Evolutionary conservation across 1,140 invertebrate species (phyloP), one percentile per base, ranked within the genome.

Genomic region (Heliconius congener): DNA sequence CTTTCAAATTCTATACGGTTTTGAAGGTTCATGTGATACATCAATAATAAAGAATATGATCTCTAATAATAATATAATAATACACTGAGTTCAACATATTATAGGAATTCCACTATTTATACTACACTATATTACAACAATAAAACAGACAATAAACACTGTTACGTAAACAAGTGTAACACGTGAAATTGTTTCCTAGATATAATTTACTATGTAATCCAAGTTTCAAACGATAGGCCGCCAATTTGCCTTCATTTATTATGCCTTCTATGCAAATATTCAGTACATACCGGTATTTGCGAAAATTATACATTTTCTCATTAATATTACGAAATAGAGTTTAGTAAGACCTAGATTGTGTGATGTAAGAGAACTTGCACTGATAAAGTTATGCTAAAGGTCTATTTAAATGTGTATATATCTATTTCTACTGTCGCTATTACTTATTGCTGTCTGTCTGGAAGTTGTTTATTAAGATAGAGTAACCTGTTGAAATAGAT

Each of bases 121-220:
- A n/a, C n/a, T 57, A 57, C n/a, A 57, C 8, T 57, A 23, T 19
- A 57, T 57, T 23, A 23, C 55, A 71, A 71, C 70, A 71, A 71
- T 71, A 71, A 71, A 71, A 11, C 70, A 30, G 70, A 34, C 50
- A 78, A 73, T 78, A 74, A 73, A 78, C 72, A 74, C n/a, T 57
- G 9, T 81, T 81, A 78, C 80, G 76, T 81, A 81, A 81, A 77
- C 18, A 83, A 82, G 34, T 82, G 80, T 86, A 84, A 84, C 82
- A 74, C 74, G 52, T 81, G 34, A 84, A 84, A 86, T 84, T 84
- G 82, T 84, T 86, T 86, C 85, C 85, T 84, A 80, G 81, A 81
- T 81, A 77, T 34, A 80, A 82, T 81, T 83, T 85, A 79, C 83
- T 77, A 77, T 79, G 81, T 81, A 86, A 82, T 83, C 57, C 60